Evolutionary conservation across 2,888 invertebrate species (phyloP), one percentile per base, ranked within the genome.

Genomic region (Syrphus vitripennis): DNA sequence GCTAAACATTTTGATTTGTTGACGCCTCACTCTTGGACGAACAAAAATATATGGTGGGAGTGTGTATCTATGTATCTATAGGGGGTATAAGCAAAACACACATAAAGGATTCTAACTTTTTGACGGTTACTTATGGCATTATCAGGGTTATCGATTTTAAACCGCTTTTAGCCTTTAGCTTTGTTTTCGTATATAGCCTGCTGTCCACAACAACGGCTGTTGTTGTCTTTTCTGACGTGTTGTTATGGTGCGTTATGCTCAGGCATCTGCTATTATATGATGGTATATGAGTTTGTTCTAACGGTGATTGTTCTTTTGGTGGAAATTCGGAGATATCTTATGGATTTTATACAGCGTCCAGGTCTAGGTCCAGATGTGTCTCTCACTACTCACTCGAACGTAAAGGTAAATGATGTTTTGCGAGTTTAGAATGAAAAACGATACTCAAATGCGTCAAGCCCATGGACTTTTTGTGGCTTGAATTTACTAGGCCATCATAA

Each of bases 111-210:
- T 63, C 59, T 63, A 74, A 69, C 77, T 65, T 82, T 86, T 77
- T 86, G 86, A 86, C 86, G 77, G 86, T 86, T 86, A 86, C 86
- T 86, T 82, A 86, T 86, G 86, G 81, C 86, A 82, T 86, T 86
- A 86, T 82, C 82, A 63, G 77, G 74, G 82, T 70, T 76, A 70
- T 74, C 82, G 77, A 78, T 86, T 86, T 86, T 78, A 82, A 79
- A 82, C 82, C 86, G 86, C 81, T 86, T 69, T 77, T 72, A 74
- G 69, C 67, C 45, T 29, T 50, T 63, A 21, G 12, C 34, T 7
- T 34, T n/a, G 37, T 34, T 37, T 59, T 59, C 21, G 34, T 59
- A 34, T 34, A 10, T 10, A 6, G 34, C 59, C 34, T 59, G 59
- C 34, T 59, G 59, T 59, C 59, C 59, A 37, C 48, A 42, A 19